Percentiles rank a stretch among this genome's conserved stretches.
These are phyloP conservation scores for Leptura quadrifasciata DNA, from an alignment of 2,888 invertebrate genomes.

Conservation along the genomic window DNA sequence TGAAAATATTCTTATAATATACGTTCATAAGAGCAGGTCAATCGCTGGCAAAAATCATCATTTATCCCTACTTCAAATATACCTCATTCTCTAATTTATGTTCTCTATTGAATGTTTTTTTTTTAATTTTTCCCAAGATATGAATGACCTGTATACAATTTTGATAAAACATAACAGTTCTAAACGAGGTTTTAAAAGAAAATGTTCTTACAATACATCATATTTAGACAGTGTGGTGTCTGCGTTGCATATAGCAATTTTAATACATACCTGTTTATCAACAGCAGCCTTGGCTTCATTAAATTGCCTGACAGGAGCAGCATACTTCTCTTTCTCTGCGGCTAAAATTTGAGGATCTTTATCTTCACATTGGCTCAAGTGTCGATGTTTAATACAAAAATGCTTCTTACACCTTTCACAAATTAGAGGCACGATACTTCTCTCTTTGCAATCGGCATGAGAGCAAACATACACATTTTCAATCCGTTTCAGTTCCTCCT, in stretches of 20 bases:
- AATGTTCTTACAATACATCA: too few relatives aligned
- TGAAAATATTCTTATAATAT: too few relatives aligned
- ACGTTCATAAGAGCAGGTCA: too few relatives aligned
- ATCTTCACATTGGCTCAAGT: conserved; percentile 65
- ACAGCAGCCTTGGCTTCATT: conserved; percentile 79
- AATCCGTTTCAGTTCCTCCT: conserved; percentile 60
- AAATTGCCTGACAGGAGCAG: conserved; percentile 79
- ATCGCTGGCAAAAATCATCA: too few relatives aligned
- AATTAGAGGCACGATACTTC: conserved; percentile 79
- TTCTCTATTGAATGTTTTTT: too few relatives aligned
- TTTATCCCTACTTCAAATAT: too few relatives aligned
- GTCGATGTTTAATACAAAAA: conserved; percentile 83
- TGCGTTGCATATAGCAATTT: background rate
- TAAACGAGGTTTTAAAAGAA: too few relatives aligned
- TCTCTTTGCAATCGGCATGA: conserved; percentile 77
- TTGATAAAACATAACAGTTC: too few relatives aligned
- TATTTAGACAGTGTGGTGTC: too few relatives aligned
- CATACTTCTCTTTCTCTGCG: conserved; percentile 77
- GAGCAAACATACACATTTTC: conserved; percentile 76
- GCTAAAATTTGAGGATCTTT: conserved; percentile 76
- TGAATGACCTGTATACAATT: too few relatives aligned
- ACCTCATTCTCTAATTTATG: too few relatives aligned
- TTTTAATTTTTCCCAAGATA: too few relatives aligned
- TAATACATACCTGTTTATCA: conserved; percentile 76
- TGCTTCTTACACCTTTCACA: conserved; percentile 82